Evolutionary conservation across 1,140 invertebrate genomes (phyloP), one percentile per base, ranked within the genome.

Genomic region (Drepana arcuata): DNA sequence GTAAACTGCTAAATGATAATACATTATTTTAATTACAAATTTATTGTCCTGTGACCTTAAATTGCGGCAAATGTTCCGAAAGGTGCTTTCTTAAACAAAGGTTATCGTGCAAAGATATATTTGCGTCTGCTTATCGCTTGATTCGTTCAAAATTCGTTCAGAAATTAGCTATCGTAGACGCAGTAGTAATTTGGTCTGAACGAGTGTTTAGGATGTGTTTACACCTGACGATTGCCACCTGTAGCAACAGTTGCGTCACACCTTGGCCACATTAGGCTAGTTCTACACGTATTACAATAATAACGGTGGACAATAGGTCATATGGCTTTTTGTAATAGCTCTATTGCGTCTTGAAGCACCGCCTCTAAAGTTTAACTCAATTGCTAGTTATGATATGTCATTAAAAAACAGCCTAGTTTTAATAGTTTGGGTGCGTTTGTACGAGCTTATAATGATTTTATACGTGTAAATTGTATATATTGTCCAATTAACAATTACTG

Each of bases 1-100:
- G 4, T 21, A 21, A 21, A 21, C 9, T 5, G 9, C 18, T 21
- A 21, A 21, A 21, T 14, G 26, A 28, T 40, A 34, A 27, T 53
- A 30, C 41, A 26, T 47, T 49, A 58, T 53, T 61, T 61, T 58
- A 60, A 59, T 69, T 64, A 56, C 49, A 48, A 49, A 63, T 56
- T 41, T 51, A 64, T 41, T 46, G 42, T 55, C 35, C 37, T 18
- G 45, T 43, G 47, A 54, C 53, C 49, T 69, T 58, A 61, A 66
- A 55, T 48, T 53, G 49, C 51, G 41, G 59, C 48, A 47, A 62
- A 62, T 64, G 48, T 48, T 51, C 45, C 41, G 46, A 63, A 66
- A 64, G 63, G 57, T 67, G 66, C 43, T 34, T 45, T 47, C 34
- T 50, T 49, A 54, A 54, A 65, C 65, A 66, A 69, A 60, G 47